A percentile compares a stretch with the other conserved stretches of the same genome.
Evolutionary conservation across 2,888 invertebrate genomes (phyloP).

Genomic region (Argyresthia goedartella): DNA sequence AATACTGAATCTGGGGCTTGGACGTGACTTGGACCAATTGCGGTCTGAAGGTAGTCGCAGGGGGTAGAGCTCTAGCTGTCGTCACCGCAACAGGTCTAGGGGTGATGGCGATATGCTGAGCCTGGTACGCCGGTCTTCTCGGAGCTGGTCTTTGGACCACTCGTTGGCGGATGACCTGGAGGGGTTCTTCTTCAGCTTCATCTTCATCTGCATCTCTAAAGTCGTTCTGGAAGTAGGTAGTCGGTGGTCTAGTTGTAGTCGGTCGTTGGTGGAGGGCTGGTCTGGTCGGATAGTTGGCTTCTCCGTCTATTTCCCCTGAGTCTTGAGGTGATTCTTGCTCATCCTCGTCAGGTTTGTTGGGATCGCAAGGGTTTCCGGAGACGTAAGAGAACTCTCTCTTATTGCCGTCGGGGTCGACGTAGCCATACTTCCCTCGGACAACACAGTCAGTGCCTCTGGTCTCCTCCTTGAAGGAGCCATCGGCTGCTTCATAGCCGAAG

Average conservation of each 20-base stretch:
- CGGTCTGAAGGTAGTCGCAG: slow-evolving; percentile 77
- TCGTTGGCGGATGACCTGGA: slow-evolving; percentile 55
- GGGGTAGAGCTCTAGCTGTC: slow-evolving; percentile 64
- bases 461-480: slow-evolving; percentile 89
- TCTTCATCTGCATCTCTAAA: slow-evolving; percentile 76
- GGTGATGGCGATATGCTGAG: slow-evolving; percentile 69
- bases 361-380: slow-evolving; percentile 88
- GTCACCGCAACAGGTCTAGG: slow-evolving; percentile 70
- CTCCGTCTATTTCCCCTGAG: slow-evolving; percentile 71
- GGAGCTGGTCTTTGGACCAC: slow-evolving; percentile 59
- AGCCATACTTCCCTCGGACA: slow-evolving; percentile 88
- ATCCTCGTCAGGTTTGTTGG: slow-evolving; percentile 81
- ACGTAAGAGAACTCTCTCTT: slow-evolving; percentile 89
- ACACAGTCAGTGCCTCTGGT: slow-evolving; percentile 89
- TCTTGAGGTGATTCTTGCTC: slow-evolving; percentile 70
- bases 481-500: slow-evolving; percentile 87
- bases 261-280: slow-evolving; percentile 37
- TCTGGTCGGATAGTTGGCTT: slow-evolving; percentile 72
- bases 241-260: slow-evolving; percentile 65
- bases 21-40: slow-evolving; percentile 73
- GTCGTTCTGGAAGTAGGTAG: slow-evolving; percentile 79
- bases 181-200: slow-evolving; percentile 66
- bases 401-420: slow-evolving; percentile 88
- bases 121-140: slow-evolving; percentile 54
- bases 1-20: slow-evolving; percentile 61